phyloP scores from a whole-genome alignment of 2,888 invertebrate genomes.

The Himalopsyche tibetana region DNA sequence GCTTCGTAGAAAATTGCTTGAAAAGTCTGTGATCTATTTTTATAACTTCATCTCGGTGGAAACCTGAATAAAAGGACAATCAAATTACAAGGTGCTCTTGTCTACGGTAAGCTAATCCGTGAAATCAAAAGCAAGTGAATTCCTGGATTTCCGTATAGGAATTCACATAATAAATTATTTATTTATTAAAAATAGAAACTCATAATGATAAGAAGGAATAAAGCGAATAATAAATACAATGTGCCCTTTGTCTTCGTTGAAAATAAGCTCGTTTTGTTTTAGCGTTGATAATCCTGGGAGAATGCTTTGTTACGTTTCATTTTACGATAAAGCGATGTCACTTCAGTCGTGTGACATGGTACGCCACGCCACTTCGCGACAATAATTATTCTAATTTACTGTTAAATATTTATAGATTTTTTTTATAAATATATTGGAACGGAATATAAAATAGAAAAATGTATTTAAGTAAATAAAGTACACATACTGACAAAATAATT shows the following conservation, averaged over 20 bases:
- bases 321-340: constrained; percentile 25
- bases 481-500: too few relatives aligned
- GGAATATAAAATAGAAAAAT: not conserved
- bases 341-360: constrained; percentile 13
- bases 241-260: not conserved
- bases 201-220: not conserved
- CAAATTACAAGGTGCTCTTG: not conserved
- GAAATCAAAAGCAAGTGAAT: not conserved
- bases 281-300: constrained; percentile 30
- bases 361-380: not conserved
- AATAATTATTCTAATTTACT: constrained; percentile 31
- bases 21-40: too few relatives aligned
- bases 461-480: too few relatives aligned
- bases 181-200: not conserved
- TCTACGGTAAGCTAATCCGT: too few relatives aligned
- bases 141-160: not conserved
- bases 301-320: constrained; percentile 32
- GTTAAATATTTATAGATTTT: not conserved
- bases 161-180: not conserved
- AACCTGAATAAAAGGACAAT: not conserved
- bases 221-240: constrained; percentile 28
- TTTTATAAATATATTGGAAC: not conserved
- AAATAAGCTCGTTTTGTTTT: constrained; percentile 22
- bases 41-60: too few relatives aligned
- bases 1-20: too few relatives aligned